Percentiles rank a stretch among this genome's conserved stretches.
These are phyloP conservation scores for Deilephila porcellus DNA, from an alignment of 2,888 invertebrate genomes.

Conservation along the genomic window DNA sequence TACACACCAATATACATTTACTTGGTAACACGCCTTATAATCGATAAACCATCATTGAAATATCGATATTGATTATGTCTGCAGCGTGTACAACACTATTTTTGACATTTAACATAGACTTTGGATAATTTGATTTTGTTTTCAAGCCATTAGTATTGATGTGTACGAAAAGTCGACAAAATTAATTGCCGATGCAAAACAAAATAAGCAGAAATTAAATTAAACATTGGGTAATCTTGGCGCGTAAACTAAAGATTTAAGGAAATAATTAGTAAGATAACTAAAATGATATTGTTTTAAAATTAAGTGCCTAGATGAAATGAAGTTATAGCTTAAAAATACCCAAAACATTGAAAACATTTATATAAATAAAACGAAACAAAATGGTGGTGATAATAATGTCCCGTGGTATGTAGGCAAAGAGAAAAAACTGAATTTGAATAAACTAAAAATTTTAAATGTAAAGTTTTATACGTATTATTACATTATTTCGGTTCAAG, in stretches of 20 bases:
- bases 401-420: neutral
- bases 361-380: neutral
- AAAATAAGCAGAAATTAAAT: constrained; percentile 17
- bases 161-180: neutral
- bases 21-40: neutral
- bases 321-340: neutral
- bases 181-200: constrained; percentile 16
- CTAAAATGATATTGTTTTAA: neutral
- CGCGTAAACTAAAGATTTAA: neutral
- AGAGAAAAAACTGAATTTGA: neutral
- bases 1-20: neutral
- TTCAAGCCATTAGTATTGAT: neutral
- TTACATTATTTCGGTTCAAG: too few relatives aligned
- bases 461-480: too few relatives aligned
- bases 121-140: neutral
- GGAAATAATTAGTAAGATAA: neutral
- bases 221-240: neutral
- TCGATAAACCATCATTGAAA: neutral
- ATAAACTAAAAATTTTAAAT: too few relatives aligned
- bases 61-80: neutral
- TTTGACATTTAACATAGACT: neutral
- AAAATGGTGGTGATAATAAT: neutral
- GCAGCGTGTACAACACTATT: neutral
- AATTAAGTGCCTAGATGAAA: neutral
- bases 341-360: neutral